A percentile compares a stretch with the other conserved stretches of the same genome.
Evolutionary conservation across 30 jellyfish, hydroid and myxozoan species (phyloP).

Genomic region (Turritopsis rubra): DNA sequence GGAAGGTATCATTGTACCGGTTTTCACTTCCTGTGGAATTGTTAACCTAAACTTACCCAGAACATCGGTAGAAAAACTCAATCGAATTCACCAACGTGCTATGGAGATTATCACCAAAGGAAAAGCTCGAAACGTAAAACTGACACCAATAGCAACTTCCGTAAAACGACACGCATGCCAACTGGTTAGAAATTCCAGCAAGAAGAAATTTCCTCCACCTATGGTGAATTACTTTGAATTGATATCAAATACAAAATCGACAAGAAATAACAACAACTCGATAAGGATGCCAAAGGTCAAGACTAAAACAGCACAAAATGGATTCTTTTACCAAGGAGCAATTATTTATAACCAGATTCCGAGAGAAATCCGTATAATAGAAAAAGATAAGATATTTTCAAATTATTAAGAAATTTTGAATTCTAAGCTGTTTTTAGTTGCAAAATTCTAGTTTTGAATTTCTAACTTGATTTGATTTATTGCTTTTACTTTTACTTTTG

Average conservation of each 20-base stretch:
- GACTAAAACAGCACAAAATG: slow-evolving; percentile 9
- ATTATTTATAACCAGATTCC: too few species aligned
- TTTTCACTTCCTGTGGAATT: not conserved
- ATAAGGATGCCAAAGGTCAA: not conserved
- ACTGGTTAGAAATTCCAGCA: not conserved
- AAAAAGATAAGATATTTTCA: too few species aligned
- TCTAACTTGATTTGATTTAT: too few species aligned
- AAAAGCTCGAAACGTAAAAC: not conserved
- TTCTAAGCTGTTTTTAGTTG: too few species aligned
- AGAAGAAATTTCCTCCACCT: not conserved
- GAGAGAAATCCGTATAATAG: too few species aligned
- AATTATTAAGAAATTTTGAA: too few species aligned
- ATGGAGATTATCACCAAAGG: not conserved
- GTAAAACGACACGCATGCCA: not conserved
- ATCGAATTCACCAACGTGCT: not conserved
- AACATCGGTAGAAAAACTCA: not conserved
- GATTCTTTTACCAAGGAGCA: slow-evolving; percentile 1
- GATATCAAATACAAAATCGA: not conserved
- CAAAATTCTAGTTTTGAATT: too few species aligned
- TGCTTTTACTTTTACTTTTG: too few species aligned
- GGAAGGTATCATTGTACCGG: too few species aligned
- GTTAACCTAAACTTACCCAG: not conserved
- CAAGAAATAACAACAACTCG: not conserved
- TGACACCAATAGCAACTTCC: not conserved
- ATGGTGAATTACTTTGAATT: not conserved